These are phyloP conservation scores for Bos taurus DNA, from an alignment of 2,113 vertebrate genomes.

Conservation along the genomic window ARS-UCD2.0 NC_037339.1:74473501-74474000, in stretches of 20 bases:
- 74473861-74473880: neutral
- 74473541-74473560: neutral
- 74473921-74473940: neutral
- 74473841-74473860: neutral
- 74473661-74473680: neutral
- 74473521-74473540: neutral
- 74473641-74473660: neutral
- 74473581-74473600: neutral
- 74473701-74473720: neutral
- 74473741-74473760: neutral
- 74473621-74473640: neutral
- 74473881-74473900: neutral
- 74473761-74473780: neutral
- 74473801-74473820: fast-evolving
- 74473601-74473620: neutral
- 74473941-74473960: slow-evolving; percentile 30
- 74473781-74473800: neutral
- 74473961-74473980: slow-evolving; percentile 48
- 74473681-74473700: neutral
- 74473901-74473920: neutral
- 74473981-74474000: neutral
- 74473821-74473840: fast-evolving
- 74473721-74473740: neutral
- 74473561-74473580: neutral
- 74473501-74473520: neutral